Base-by-base conservation (phyloP, 2,888 invertebrate genomes). In the Tipula unca region DNA sequence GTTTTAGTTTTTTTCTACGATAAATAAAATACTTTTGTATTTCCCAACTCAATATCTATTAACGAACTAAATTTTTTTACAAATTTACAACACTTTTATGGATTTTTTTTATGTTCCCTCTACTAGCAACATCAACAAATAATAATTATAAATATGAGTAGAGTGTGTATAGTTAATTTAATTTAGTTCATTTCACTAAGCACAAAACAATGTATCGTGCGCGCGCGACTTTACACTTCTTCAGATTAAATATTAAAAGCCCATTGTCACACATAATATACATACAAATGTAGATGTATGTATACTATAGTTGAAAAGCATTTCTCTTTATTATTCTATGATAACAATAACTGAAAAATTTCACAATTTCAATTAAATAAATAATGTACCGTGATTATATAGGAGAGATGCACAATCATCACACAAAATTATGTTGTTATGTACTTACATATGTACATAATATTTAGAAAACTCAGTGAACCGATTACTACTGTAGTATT, bases 341-440 rank as follows among this genome's bases (percentile, higher is more conserved):
- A 3, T 13, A 25, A 25, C 25, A 69, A 69, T 69, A 25, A 69
- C 69, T 69, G 69, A 25, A 20, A 8, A 69, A 69, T 69, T 69
- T 69, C 69, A 69, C 69, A 69, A 69, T 69, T 69, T 69, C 69
- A 69, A 69, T 69, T 69, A 69, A 69, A 69, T 69, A 69, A 25
- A 69, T 69, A 69, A 69, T 69, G 25, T 10, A 10, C 25, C 25
- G 69, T 25, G 69, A 69, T 69, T 69, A 69, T 5, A 25, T 25
- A 69, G 20, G 13, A 25, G 10, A 69, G 69, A 69, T 10, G 25
- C 13, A 69, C 25, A 69, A 25, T 25, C 69, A 69, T 69, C 69
- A 69, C 69, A 69, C 3, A 69, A 25, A 69, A 69, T 69, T 69
- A 69, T 69, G 25, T 69, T 69, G 25, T 48, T 48, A 69, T 69